phyloP scores from a whole-genome alignment of 2,888 invertebrate genomes.

The Dolomedes plantarius region DNA sequence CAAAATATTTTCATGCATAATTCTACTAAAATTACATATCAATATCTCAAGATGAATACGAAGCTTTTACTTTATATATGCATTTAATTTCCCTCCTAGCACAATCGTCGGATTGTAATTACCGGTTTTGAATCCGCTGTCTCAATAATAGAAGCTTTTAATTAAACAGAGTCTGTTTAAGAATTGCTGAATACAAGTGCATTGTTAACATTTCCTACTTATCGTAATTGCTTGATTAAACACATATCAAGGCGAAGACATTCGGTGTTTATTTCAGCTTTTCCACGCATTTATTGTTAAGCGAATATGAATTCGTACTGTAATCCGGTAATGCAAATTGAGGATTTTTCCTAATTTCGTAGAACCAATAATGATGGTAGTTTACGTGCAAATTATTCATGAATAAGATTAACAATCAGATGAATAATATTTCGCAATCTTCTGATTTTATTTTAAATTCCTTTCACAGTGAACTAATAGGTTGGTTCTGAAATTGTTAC shows the following conservation, averaged over 20 bases:
- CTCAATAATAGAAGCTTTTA: conserved; percentile 42
- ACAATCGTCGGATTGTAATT: conserved; percentile 41
- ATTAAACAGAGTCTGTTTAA: conserved; percentile 31
- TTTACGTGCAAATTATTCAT: no score
- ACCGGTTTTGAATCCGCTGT: conserved; percentile 45
- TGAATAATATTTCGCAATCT: no score
- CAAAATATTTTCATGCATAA: neutral
- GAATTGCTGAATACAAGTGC: conserved; percentile 8
- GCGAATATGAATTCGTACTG: neutral
- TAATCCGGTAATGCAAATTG: no score
- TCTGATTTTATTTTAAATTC: no score
- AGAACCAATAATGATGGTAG: no score
- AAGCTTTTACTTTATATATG: neutral
- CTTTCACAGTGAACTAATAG: no score
- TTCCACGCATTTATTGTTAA: neutral
- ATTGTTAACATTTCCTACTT: conserved; percentile 48
- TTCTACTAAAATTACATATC: neutral
- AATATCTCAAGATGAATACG: neutral
- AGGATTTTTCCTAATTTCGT: no score
- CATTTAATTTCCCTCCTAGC: conserved; percentile 31
- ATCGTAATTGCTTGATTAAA: conserved; percentile 51
- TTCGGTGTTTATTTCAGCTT: neutral
- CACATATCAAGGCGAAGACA: neutral
- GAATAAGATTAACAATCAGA: no score
- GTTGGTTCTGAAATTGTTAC: no score